Evolutionary conservation across 2,113 vertebrate genomes (phyloP), one percentile per base, ranked within the genome.

Genomic region (Oncorhynchus kisutch): DNA sequence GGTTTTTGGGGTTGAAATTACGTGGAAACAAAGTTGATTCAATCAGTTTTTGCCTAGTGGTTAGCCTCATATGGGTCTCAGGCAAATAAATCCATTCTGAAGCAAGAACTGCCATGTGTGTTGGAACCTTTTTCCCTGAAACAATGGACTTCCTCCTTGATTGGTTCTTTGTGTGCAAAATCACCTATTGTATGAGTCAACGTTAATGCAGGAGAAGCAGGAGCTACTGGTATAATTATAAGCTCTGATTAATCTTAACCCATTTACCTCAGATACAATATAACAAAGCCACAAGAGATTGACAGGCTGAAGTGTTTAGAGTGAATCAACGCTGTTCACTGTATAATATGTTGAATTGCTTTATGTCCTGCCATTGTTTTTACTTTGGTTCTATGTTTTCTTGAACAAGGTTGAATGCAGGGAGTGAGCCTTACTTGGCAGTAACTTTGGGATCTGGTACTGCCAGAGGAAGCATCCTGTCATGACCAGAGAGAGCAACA

Each of bases 401-500:
- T 22, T 62, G 20, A 57, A 57, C 54, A 57, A 7, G 16, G 27
- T 29, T 24, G 65, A 16, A 18, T 24, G 65, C 27, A 29, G 7
- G 65, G 0, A 11, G 39, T 45, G 39, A 45, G 39, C 18, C 85
- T 85, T 85, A 92, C 90, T 91, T 87, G 75, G 74, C 66, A 82
- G 79, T 31, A 87, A 57, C 72, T 93, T 93, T 8, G 91, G 85
- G 49, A 90, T 84, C 59, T 80, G 85, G 29, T 91, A 92, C 74
- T 92, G 90, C 92, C 90, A 92, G 39, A 93, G 82, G 69, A 97
- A 97, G 85, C 95, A 96, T 76, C 90, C 88, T 0, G 92, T 96
- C 96, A 97, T 96, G 67, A 94, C 88, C 66, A 93, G 67, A 0
- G 94, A 96, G 0, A 97, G 78, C 78, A 96, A 78, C 65, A 96